phyloP scores from a whole-genome alignment of 2,113 vertebrate genomes.

The Danio rerio region DNA sequence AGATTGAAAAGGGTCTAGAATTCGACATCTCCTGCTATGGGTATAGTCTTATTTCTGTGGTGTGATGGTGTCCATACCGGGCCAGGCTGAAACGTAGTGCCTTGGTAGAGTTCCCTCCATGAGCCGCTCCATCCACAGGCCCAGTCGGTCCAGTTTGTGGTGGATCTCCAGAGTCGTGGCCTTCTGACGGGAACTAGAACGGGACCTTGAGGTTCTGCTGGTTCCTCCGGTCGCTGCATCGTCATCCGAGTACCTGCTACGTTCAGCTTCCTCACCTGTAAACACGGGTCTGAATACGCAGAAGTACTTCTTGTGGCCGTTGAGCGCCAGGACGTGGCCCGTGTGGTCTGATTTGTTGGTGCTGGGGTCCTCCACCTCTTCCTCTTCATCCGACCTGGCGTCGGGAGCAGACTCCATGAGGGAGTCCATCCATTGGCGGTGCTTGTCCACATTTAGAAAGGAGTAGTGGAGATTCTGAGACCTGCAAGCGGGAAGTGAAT shows the following conservation, averaged over 20 bases:
- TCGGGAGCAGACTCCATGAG: constrained; percentile 90
- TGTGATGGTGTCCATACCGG: constrained; percentile 83
- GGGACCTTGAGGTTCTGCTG: constrained; percentile 68
- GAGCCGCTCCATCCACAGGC: constrained; percentile 95
- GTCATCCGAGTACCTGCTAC: constrained; percentile 59
- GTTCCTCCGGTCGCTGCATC: constrained; percentile 70
- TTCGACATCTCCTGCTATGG: background rate
- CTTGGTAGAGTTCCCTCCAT: constrained; percentile 93
- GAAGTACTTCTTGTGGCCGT: constrained; percentile 96
- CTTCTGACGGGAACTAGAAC: constrained; percentile 61
- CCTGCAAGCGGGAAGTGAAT: constrained; percentile 67
- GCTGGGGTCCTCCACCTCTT: constrained; percentile 79
- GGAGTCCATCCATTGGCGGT: constrained; percentile 89
- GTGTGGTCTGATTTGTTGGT: constrained; percentile 84
- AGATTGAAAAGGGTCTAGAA: background rate
- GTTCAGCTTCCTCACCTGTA: constrained; percentile 79
- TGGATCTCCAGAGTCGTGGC: constrained; percentile 83
- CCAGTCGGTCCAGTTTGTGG: constrained; percentile 90
- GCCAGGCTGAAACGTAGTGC: constrained; percentile 93
- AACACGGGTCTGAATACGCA: constrained; percentile 94
- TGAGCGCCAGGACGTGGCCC: constrained; percentile 92
- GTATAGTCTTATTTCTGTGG: constrained; percentile 10
- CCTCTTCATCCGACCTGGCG: constrained; percentile 80
- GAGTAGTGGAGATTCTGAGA: constrained; percentile 94
- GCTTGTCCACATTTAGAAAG: constrained; percentile 95